Conservation (phyloP, 2,113 vertebrate species). For the Notechis scutatus region DNA sequence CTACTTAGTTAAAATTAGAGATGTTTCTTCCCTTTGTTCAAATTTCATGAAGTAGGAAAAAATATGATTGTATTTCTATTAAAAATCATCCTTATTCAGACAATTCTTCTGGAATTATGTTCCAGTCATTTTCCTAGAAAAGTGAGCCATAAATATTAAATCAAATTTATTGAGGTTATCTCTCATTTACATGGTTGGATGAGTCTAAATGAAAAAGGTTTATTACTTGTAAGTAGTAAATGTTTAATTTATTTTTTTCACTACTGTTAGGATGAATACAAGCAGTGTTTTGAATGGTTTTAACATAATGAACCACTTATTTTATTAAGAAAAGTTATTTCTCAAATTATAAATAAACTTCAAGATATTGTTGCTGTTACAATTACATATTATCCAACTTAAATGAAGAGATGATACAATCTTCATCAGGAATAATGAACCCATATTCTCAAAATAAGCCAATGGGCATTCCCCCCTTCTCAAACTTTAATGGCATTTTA, state of each 20-base stretch:
- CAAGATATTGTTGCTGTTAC: constrained; percentile 18
- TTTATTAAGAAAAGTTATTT: constrained; percentile 43
- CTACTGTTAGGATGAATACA: constrained; percentile 40
- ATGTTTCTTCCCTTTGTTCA: neutral
- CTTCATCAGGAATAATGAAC: neutral
- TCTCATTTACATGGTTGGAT: constrained; percentile 51
- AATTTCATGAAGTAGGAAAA: neutral
- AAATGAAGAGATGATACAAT: neutral
- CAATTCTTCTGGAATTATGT: neutral
- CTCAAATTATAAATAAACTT: constrained; percentile 43
- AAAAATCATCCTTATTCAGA: neutral
- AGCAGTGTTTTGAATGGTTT: constrained; percentile 54
- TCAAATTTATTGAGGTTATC: constrained; percentile 45
- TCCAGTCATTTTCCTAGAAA: constrained; percentile 34
- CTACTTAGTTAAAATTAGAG: neutral
- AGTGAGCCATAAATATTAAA: constrained; percentile 43
- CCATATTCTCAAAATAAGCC: neutral
- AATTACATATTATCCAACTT: neutral
- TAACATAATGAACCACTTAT: constrained; percentile 32
- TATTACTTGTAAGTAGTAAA: constrained; percentile 61
- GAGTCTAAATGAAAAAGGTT: constrained; percentile 53
- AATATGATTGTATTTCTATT: neutral
- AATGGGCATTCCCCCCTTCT: neutral
- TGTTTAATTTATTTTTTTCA: constrained; percentile 42
- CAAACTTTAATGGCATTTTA: neutral